Evolutionary conservation across 2,113 vertebrate species (phyloP).

Genomic region (Crotalus tigris): DNA sequence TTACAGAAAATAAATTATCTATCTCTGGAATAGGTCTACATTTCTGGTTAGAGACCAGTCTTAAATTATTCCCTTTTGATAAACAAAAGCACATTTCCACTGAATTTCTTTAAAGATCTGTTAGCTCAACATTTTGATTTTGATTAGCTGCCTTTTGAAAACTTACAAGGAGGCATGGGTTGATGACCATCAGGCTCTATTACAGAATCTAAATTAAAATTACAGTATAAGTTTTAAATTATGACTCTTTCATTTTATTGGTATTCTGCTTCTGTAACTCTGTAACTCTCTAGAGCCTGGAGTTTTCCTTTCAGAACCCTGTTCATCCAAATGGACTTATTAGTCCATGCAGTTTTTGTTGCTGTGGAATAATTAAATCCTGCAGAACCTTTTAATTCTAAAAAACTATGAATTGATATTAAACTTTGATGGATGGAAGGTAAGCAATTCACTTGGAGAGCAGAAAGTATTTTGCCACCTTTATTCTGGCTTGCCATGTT

Average conservation of each 20-base stretch:
- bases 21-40: background rate
- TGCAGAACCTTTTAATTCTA: too few relatives aligned
- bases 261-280: background rate
- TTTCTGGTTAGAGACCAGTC: background rate
- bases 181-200: background rate
- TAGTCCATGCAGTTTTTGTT: too few relatives aligned
- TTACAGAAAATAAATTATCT: background rate
- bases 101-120: background rate
- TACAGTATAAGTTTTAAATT: background rate
- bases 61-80: background rate
- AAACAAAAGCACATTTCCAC: background rate
- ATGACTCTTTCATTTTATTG: background rate
- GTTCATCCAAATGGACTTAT: too few relatives aligned
- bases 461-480: background rate
- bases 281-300: background rate
- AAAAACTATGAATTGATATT: too few relatives aligned
- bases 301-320: too few relatives aligned
- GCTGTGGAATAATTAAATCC: too few relatives aligned
- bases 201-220: background rate
- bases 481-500: background rate
- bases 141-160: background rate
- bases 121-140: background rate
- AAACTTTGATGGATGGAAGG: too few relatives aligned
- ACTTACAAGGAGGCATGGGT: background rate
- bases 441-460: background rate